Conservation (phyloP, 2,113 vertebrate species). For the Stigmatopora nigra region DNA sequence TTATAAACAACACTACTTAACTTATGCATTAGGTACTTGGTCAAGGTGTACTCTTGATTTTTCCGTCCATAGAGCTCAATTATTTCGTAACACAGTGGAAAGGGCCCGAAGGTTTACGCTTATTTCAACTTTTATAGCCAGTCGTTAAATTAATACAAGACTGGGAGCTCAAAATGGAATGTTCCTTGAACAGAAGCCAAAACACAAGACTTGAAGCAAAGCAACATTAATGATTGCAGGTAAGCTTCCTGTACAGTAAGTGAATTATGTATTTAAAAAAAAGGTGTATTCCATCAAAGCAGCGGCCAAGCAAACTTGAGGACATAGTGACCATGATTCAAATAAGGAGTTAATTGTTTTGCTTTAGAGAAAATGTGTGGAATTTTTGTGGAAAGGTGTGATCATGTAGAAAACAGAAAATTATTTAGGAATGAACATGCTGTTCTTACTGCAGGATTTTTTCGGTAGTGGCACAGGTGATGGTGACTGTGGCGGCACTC, state of each 20-base stretch:
- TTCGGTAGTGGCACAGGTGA: slow-evolving; percentile 50
- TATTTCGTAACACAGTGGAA: background rate
- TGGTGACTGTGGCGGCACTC: slow-evolving; percentile 25
- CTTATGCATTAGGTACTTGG: background rate
- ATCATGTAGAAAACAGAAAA: slow-evolving; percentile 5
- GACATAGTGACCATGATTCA: background rate
- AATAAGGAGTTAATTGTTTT: background rate
- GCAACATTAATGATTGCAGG: background rate
- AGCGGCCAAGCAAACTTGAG: background rate
- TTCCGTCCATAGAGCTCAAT: background rate
- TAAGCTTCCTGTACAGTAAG: background rate
- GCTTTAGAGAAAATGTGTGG: background rate
- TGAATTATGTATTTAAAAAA: background rate
- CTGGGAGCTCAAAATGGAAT: background rate
- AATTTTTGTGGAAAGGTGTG: slow-evolving; percentile 2
- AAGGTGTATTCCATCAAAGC: too few relatives aligned
- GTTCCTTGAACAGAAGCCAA: background rate
- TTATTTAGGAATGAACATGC: background rate
- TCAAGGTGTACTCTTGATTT: background rate
- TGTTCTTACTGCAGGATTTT: slow-evolving; percentile 81
- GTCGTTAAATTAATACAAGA: background rate
- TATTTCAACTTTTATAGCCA: background rate
- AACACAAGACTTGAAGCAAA: background rate
- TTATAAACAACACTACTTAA: background rate
- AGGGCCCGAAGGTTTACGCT: background rate